A percentile compares a stretch with the other conserved stretches of the same genome.
Conservation (phyloP, 1,140 invertebrate species). For the Drosophila nebulosa region DNA sequence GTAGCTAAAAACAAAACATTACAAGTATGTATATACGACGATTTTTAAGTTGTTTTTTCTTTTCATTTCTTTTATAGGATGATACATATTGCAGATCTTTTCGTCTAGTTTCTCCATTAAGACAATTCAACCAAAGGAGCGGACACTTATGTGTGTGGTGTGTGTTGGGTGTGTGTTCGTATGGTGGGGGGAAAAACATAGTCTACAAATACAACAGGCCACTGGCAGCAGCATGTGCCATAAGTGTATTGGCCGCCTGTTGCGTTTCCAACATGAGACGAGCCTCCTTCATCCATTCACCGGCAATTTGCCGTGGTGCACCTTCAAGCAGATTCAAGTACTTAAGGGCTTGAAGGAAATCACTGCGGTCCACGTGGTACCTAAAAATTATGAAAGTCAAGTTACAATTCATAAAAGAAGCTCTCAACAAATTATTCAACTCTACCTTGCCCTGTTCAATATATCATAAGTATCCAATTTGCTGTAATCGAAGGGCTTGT, state of each 20-base stretch:
- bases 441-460: slow-evolving; percentile 90
- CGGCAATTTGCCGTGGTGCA: slow-evolving; percentile 89
- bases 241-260: slow-evolving; percentile 92
- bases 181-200: slow-evolving; percentile 35
- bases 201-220: slow-evolving; percentile 86
- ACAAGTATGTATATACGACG: slow-evolving; percentile 47
- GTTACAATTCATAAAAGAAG: not conserved
- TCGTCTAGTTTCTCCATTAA: slow-evolving; percentile 33
- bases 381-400: slow-evolving; percentile 80
- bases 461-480: slow-evolving; percentile 92
- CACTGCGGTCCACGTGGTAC: slow-evolving; percentile 92
- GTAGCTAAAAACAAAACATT: slow-evolving; percentile 62
- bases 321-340: slow-evolving; percentile 95
- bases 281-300: slow-evolving; percentile 93
- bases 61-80: slow-evolving; percentile 24
- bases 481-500: slow-evolving; percentile 86
- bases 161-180: slow-evolving; percentile 2
- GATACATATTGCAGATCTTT: slow-evolving; percentile 35
- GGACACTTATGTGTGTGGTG: slow-evolving; percentile 11
- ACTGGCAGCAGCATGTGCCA: slow-evolving; percentile 91
- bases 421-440: not conserved
- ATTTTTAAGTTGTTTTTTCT: slow-evolving; percentile 16
- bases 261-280: slow-evolving; percentile 92
- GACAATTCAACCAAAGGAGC: slow-evolving; percentile 42
- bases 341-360: slow-evolving; percentile 91